Conservation (phyloP, 2,113 vertebrate species). For the Phycodurus eques region DNA sequence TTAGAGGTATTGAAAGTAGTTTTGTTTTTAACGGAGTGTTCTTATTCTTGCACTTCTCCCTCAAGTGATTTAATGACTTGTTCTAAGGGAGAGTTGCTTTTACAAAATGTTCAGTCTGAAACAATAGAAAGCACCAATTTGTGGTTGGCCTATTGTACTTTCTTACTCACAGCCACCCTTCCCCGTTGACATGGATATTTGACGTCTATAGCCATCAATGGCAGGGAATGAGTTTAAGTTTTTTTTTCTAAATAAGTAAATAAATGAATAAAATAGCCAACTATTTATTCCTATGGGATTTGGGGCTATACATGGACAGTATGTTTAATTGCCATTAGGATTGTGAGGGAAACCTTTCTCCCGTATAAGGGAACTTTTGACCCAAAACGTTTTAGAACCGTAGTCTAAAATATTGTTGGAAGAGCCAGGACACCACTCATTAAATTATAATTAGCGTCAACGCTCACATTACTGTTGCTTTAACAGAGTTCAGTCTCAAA, state of each 20-base stretch:
- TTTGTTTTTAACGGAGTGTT: slow-evolving; percentile 11
- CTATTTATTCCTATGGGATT: too few relatives aligned
- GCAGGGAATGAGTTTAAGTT: too few relatives aligned
- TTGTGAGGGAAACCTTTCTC: neutral
- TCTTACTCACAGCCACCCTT: too few relatives aligned
- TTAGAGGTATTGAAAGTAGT: neutral
- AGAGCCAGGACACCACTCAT: too few relatives aligned
- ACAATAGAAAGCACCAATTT: too few relatives aligned
- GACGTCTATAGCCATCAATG: too few relatives aligned
- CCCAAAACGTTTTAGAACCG: neutral
- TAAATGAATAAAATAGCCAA: too few relatives aligned
- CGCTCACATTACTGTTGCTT: too few relatives aligned
- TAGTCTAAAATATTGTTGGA: neutral
- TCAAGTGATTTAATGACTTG: neutral
- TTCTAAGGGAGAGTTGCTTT: neutral
- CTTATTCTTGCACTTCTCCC: slow-evolving; percentile 11
- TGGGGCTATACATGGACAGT: neutral
- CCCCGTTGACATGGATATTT: too few relatives aligned
- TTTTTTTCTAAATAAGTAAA: too few relatives aligned
- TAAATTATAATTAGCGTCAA: neutral
- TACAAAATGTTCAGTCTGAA: too few relatives aligned
- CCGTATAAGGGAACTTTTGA: neutral
- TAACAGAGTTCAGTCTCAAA: too few relatives aligned
- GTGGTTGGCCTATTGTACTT: neutral
- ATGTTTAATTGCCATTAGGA: neutral